phyloP scores from a whole-genome alignment of 2,888 invertebrate species.

The Tachina grossa region DNA sequence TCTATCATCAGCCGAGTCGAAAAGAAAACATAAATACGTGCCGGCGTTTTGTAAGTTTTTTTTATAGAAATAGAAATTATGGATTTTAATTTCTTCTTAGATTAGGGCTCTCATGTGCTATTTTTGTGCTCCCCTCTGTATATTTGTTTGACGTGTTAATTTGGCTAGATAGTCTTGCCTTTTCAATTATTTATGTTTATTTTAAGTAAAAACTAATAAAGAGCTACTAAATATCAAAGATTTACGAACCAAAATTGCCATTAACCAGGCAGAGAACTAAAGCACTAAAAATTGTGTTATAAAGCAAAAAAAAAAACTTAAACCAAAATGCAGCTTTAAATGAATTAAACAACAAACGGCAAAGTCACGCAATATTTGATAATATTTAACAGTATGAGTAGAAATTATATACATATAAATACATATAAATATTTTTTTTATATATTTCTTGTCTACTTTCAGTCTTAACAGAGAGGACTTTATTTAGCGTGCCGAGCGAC shows the following conservation, averaged over 20 bases:
- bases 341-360: slow-evolving; percentile 53
- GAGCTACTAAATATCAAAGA: slow-evolving; percentile 53
- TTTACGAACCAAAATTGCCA: slow-evolving; percentile 57
- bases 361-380: slow-evolving; percentile 69
- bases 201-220: slow-evolving; percentile 41
- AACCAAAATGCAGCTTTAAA: slow-evolving; percentile 57
- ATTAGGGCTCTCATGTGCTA: background rate
- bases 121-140: background rate
- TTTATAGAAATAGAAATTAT: no score
- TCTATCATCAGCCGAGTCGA: no score
- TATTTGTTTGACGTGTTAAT: slow-evolving; percentile 34
- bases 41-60: no score
- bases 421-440: slow-evolving; percentile 1
- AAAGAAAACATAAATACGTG: no score
- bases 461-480: slow-evolving; percentile 33
- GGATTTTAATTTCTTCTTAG: background rate
- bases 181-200: slow-evolving; percentile 9
- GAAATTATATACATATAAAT: background rate
- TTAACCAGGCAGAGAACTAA: slow-evolving; percentile 35
- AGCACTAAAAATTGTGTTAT: slow-evolving; percentile 45
- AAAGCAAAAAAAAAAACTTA: slow-evolving; percentile 3
- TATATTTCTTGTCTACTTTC: slow-evolving; percentile 44
- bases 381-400: slow-evolving; percentile 27
- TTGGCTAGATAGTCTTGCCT: slow-evolving; percentile 22
- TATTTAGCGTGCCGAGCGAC: slow-evolving; percentile 42